phyloP scores from a whole-genome alignment of 1,140 invertebrate species.

The Phthorimaea operculella region DNA sequence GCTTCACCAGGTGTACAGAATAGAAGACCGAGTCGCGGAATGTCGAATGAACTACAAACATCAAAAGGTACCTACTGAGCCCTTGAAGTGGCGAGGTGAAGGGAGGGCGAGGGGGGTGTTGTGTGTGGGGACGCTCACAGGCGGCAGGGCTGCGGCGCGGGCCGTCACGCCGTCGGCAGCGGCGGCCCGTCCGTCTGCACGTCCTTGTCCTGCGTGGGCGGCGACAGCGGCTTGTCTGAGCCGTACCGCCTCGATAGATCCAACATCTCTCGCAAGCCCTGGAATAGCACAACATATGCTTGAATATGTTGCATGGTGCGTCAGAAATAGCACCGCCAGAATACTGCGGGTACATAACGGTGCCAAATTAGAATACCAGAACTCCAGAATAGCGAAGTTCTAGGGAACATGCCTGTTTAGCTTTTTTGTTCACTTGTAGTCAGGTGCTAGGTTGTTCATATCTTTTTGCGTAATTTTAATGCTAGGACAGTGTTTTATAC shows the following conservation, averaged over 20 bases:
- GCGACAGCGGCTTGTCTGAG: slow-evolving; percentile 56
- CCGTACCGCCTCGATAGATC: slow-evolving; percentile 76
- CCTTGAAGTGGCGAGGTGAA: slow-evolving; percentile 17
- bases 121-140: slow-evolving; percentile 17
- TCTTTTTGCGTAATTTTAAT: no score
- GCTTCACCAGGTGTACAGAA: no score
- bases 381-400: no score
- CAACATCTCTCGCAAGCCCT: slow-evolving; percentile 77
- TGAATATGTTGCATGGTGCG: no score
- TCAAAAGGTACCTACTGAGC: background rate
- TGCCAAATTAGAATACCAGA: no score
- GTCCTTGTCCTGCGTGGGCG: slow-evolving; percentile 70
- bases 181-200: slow-evolving; percentile 71
- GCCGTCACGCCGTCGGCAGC: slow-evolving; percentile 47
- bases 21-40: background rate
- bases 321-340: no score
- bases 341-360: no score
- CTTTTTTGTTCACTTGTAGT: no score
- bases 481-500: no score
- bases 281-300: slow-evolving; percentile 14
- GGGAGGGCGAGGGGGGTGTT: slow-evolving; percentile 5
- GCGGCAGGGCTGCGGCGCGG: slow-evolving; percentile 30
- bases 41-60: slow-evolving; percentile 16
- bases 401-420: no score
- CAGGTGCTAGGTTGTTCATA: no score